A percentile compares a stretch with the other conserved stretches of the same genome.
Evolutionary conservation across 2,888 invertebrate genomes (phyloP).

Genomic region (Arctia plantaginis): DNA sequence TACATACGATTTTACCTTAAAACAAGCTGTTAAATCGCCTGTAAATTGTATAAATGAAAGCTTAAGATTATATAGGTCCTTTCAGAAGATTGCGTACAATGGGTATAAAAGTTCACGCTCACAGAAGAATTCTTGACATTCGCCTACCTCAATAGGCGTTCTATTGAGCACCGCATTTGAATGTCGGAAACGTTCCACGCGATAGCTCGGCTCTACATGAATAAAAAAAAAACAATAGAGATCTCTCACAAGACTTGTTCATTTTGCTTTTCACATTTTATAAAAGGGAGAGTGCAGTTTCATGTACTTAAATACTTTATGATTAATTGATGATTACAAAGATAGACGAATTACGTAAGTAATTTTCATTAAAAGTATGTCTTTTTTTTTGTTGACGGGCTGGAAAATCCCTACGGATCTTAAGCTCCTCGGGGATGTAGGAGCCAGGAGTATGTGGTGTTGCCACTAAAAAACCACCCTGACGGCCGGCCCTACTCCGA

Average conservation of each 20-base stretch:
- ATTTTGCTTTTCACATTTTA: not conserved
- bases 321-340: not conserved
- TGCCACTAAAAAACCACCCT: too few species aligned
- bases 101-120: conserved; percentile 16
- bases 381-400: too few species aligned
- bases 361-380: too few species aligned
- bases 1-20: not conserved
- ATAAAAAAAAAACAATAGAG: not conserved
- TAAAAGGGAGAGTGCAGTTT: not conserved
- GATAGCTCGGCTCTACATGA: conserved; percentile 23
- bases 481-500: too few species aligned
- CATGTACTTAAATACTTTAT: not conserved
- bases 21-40: not conserved
- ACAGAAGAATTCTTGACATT: conserved; percentile 28
- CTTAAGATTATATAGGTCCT: not conserved
- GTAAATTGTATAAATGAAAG: not conserved
- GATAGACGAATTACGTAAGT: not conserved
- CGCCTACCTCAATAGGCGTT: conserved; percentile 44
- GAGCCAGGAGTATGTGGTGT: too few species aligned
- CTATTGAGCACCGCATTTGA: conserved; percentile 42
- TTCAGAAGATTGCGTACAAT: conserved; percentile 15
- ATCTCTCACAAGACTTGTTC: not conserved
- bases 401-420: too few species aligned
- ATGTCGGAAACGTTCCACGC: conserved; percentile 26
- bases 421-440: too few species aligned